Conservation (phyloP, 2,888 invertebrate genomes). For the Mycalesis mineus region DNA sequence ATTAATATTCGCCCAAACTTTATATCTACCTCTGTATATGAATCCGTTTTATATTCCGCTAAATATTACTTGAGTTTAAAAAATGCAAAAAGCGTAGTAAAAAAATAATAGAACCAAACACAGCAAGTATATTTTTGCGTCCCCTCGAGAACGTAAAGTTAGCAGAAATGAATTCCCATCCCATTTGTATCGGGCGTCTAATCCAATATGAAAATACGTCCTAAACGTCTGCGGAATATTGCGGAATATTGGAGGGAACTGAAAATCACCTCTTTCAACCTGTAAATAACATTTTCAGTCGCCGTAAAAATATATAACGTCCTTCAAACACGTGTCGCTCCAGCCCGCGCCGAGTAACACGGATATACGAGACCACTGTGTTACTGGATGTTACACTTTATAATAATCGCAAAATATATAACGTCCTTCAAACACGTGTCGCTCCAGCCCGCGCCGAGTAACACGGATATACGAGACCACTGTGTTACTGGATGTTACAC, state of each 20-base stretch:
- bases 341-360: neutral
- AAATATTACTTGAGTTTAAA: too few relatives aligned
- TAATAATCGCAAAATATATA: slow-evolving; percentile 39
- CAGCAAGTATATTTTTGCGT: neutral
- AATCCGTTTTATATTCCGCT: too few relatives aligned
- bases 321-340: slow-evolving; percentile 43
- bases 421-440: slow-evolving; percentile 45
- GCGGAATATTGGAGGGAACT: slow-evolving; percentile 37
- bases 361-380: too few relatives aligned
- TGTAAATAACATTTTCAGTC: slow-evolving; percentile 59
- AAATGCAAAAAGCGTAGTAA: too few relatives aligned
- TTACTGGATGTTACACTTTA: too few relatives aligned
- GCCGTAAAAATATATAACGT: slow-evolving; percentile 53
- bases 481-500: too few relatives aligned
- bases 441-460: slow-evolving; percentile 15
- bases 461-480: neutral
- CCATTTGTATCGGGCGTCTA: slow-evolving; percentile 29
- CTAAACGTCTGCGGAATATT: slow-evolving; percentile 35
- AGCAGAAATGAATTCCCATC: slow-evolving; percentile 27
- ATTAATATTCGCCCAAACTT: too few relatives aligned
- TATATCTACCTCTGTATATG: too few relatives aligned
- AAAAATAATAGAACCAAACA: neutral
- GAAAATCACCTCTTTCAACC: slow-evolving; percentile 53
- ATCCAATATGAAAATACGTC: slow-evolving; percentile 38
- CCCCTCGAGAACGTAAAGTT: neutral